Base-by-base conservation (phyloP, 2,113 vertebrate species). In the Engraulis encrasicolus region DNA sequence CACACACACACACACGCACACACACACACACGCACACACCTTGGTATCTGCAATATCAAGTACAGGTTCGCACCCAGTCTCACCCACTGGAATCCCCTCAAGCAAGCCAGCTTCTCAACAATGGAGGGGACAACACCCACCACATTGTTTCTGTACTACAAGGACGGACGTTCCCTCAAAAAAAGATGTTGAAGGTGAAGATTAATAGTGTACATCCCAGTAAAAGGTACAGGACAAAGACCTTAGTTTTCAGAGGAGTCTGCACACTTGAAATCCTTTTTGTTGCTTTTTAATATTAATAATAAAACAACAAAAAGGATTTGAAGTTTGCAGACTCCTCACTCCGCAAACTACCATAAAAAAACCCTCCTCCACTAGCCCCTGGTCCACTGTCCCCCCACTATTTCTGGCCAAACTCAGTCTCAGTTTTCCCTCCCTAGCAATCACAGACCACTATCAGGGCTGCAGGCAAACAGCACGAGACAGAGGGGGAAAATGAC, bases 111-210 rank as follows among this genome's bases (percentile, higher is more conserved):
- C 34, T 20, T 49, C 40, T 49, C 37, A 78, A 86, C 80, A 84
- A 86, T 61, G 81, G 37, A 9, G 45, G n/a, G n/a, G 79, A 86
- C 79, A 78, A 81, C 82, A 78, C 82, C 85, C 82, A 81, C 17
- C 20, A 38, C 79, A 86, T 81, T 84, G 82, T 86, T 81, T 50
- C 79, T 74, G n/a, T 38, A 79, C 54, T 54, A 81, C 50, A 66
- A 50, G 7, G 40, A 18, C 49, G 78, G n/a, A n/a, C n/a, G 78
- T 81, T 86, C 19, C 80, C 66, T 77, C 50, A 52, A 34, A 27
- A 38, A 48, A 52, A 50, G 38, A n/a, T n/a, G n/a, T n/a, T n/a
- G n/a, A n/a, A n/a, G n/a, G n/a, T n/a, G n/a, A n/a, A n/a, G n/a
- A n/a, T n/a, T n/a, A n/a, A n/a, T n/a, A n/a, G n/a, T n/a, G n/a